Conservation (phyloP, 2,797 vertebrate species). For the Spea hammondii region DNA sequence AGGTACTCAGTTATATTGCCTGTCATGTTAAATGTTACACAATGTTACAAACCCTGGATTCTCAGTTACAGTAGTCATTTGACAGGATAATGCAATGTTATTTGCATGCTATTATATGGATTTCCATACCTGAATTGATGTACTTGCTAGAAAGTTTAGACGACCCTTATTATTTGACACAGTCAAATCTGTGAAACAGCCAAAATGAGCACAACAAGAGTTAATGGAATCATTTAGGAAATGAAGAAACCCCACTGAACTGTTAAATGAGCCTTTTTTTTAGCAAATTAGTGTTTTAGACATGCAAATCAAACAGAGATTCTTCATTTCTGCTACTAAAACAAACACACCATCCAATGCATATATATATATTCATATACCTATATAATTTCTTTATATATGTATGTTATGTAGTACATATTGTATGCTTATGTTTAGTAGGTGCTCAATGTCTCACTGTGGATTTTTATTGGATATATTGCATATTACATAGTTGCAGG, state of each 20-base stretch:
- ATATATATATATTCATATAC: neutral
- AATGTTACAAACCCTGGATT: too few relatives aligned
- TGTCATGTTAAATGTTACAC: too few relatives aligned
- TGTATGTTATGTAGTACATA: neutral
- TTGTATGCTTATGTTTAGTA: neutral
- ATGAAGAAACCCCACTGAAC: neutral
- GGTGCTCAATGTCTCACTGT: neutral
- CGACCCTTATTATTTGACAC: constrained; percentile 10
- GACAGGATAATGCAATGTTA: constrained; percentile 5
- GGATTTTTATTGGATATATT: neutral
- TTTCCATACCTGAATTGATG: constrained; percentile 6
- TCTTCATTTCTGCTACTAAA: neutral
- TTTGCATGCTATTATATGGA: constrained; percentile 19
- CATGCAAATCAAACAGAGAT: neutral
- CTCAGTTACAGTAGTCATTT: too few relatives aligned
- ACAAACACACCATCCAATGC: neutral
- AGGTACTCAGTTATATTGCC: too few relatives aligned
- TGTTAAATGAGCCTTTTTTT: constrained; percentile 6
- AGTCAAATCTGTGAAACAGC: constrained; percentile 22
- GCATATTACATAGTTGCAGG: neutral
- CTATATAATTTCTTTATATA: neutral
- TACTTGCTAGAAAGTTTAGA: neutral
- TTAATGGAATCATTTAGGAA: constrained; percentile 8
- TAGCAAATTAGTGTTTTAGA: constrained; percentile 3
- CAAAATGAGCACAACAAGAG: constrained; percentile 25